Base-by-base conservation (phyloP, 1,140 invertebrate species). In the Pseudomyrmex sp. region DNA sequence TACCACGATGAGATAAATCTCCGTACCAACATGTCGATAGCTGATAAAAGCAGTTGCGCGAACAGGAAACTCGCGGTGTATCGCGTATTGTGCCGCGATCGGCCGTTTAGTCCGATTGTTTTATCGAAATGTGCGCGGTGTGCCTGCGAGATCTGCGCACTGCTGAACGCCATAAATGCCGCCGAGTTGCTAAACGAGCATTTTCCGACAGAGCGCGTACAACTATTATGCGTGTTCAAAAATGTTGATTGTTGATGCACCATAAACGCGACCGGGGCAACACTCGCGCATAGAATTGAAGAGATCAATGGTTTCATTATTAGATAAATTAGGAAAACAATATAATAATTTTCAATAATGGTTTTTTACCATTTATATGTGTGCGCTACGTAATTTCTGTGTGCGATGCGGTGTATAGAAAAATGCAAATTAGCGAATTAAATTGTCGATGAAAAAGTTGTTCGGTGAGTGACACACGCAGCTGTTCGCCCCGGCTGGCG, bases 61-160 rank as follows among this genome's bases (percentile, higher is more conserved):
- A 35, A 35, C 50, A 72, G 69, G 61, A 83, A 88, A 69, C 66
- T 18, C 84, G 52, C 44, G 75, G 54, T 35, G 35, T 62, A 59
- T 58, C 50, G 35, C 79, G 86, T 70, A 86, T 88, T 88, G 88
- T 89, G 63, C 77, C 70, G 74, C 70, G 74, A 89, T 86, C 62
- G 74, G 23, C 77, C 84, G 75, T 88, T 89, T 89, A 83, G 69
- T 62, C 20, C 65, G 84, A 88, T 89, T 89, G 88, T 88, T 89
- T 89, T 79, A 79, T 75, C 70, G 74, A 35, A 62, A 83, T 88
- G 76, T 74, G 69, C 61, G 86, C 83, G 72, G 76, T 61, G 18
- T 63, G 50, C 68, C 69, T 72, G 73, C 46, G 82, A 72, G 56
- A 18, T 56, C 61, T 82, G 8, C 46, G 50, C 9, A 26, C 9